A percentile compares a stretch with the other conserved stretches of the same genome.
phyloP scores from a whole-genome alignment of 2,797 vertebrate genomes.

The Falco biarmicus region DNA sequence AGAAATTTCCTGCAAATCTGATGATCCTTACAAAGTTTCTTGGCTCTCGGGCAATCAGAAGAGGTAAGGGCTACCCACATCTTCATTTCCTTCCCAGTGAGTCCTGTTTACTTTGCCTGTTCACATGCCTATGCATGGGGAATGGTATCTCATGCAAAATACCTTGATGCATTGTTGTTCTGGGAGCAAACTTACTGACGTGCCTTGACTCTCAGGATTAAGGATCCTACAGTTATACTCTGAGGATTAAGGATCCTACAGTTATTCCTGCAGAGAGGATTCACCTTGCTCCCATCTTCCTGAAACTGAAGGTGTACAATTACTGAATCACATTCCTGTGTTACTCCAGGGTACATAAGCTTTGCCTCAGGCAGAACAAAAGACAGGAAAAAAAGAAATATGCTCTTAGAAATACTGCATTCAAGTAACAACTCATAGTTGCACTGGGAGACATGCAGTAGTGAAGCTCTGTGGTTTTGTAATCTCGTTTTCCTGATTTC shows the following conservation, averaged over 20 bases:
- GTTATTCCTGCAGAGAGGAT: background rate
- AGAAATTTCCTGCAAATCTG: background rate
- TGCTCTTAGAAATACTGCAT: background rate
- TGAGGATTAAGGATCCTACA: background rate
- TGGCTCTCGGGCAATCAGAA: background rate
- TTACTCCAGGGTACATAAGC: background rate
- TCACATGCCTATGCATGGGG: background rate
- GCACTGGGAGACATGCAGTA: background rate
- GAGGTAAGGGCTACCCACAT: background rate
- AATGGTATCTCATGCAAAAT: background rate
- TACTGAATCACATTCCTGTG: background rate
- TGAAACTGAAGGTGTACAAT: background rate
- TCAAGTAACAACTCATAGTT: background rate
- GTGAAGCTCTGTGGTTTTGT: background rate
- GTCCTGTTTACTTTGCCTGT: background rate
- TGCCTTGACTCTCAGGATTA: background rate
- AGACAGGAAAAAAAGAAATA: background rate
- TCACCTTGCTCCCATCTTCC: background rate
- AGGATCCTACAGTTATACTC: background rate
- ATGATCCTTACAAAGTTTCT: background rate
- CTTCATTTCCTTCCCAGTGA: background rate
- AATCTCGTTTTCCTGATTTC: background rate
- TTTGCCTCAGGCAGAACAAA: background rate
- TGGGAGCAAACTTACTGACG: background rate
- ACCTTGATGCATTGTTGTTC: background rate